Evolutionary conservation across 2,888 invertebrate species (phyloP).

Genomic region (Pyrochroa serraticornis): DNA sequence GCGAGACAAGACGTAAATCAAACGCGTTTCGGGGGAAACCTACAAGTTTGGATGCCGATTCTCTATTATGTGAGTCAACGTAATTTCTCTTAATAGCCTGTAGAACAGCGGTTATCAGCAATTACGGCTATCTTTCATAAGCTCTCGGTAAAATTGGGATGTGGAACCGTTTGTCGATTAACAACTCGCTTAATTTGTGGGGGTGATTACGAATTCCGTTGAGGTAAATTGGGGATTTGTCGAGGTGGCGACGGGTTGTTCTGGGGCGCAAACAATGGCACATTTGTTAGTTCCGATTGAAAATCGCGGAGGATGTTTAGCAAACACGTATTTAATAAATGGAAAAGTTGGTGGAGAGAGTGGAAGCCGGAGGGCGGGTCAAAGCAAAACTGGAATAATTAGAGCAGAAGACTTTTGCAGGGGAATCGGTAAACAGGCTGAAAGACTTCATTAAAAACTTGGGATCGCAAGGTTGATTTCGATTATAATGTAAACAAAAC

Average conservation of each 20-base stretch:
- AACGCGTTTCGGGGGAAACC: conserved; percentile 17
- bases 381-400: background rate
- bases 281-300: too few species aligned
- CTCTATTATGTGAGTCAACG: conserved; percentile 31
- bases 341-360: background rate
- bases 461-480: background rate
- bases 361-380: background rate
- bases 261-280: too few species aligned
- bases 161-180: conserved; percentile 35
- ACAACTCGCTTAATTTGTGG: conserved; percentile 41
- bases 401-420: conserved; percentile 2
- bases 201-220: conserved; percentile 32
- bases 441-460: conserved; percentile 3
- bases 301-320: too few species aligned
- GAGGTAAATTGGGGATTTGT: too few species aligned
- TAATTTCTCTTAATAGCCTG: conserved; percentile 31
- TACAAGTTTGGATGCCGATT: conserved; percentile 26
- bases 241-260: too few species aligned
- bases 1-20: conserved; percentile 27
- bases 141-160: conserved; percentile 30
- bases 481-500: conserved; percentile 14
- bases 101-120: conserved; percentile 33
- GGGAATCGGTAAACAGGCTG: conserved; percentile 3
- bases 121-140: conserved; percentile 37
- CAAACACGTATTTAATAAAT: background rate